Percentiles rank a stretch among this genome's conserved stretches.
Evolutionary conservation across 2,113 vertebrate species (phyloP).

Genomic region (Psettodes erumei): DNA sequence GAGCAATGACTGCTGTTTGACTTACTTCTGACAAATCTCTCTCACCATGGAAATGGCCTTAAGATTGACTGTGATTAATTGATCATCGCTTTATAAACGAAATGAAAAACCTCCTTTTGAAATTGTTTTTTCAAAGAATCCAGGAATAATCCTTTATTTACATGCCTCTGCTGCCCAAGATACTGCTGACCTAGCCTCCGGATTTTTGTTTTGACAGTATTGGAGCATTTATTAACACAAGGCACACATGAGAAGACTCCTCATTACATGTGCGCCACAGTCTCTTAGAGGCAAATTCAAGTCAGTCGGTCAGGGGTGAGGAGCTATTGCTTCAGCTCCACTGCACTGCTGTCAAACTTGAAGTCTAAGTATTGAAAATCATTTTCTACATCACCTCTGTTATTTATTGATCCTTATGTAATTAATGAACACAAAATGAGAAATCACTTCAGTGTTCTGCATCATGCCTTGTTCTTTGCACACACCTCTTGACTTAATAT

Average conservation of each 20-base stretch:
- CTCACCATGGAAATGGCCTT: neutral
- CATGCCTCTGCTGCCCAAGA: slow-evolving; percentile 8
- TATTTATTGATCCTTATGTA: slow-evolving; percentile 1
- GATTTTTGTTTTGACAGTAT: neutral
- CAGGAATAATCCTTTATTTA: neutral
- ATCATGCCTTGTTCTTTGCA: neutral
- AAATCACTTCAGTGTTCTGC: slow-evolving; percentile 13
- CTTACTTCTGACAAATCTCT: slow-evolving; percentile 46
- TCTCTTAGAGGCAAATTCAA: slow-evolving; percentile 10
- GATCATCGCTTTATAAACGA: neutral
- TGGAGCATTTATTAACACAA: neutral
- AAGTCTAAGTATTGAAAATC: slow-evolving; percentile 4
- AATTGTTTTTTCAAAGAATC: slow-evolving; percentile 1
- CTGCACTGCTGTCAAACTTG: neutral
- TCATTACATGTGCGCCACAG: neutral
- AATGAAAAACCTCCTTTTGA: neutral
- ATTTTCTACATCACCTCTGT: neutral
- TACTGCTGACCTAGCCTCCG: neutral
- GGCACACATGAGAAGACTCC: neutral
- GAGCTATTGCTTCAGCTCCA: neutral
- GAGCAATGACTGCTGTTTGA: slow-evolving; percentile 43
- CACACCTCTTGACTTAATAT: neutral
- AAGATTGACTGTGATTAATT: slow-evolving; percentile 41
- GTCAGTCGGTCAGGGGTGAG: neutral
- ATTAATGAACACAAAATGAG: neutral